Evolutionary conservation across 2,888 invertebrate genomes (phyloP).

Genomic region (Diplazon laetatorius): DNA sequence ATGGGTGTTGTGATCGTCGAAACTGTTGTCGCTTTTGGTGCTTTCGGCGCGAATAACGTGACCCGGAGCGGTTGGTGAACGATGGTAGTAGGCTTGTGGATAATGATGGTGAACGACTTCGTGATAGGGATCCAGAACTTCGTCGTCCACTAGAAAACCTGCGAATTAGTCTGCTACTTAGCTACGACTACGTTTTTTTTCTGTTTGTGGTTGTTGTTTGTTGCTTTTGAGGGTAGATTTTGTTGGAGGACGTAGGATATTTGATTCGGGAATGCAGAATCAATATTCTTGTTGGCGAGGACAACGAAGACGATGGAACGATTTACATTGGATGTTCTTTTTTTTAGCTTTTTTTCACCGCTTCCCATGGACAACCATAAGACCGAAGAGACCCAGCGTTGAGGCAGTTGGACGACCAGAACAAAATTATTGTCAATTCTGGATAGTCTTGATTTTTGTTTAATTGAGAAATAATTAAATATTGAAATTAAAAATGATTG

Average conservation of each 20-base stretch:
- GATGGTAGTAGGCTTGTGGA: slow-evolving; percentile 61
- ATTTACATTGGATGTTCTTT: slow-evolving; percentile 1
- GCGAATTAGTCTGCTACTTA: slow-evolving; percentile 70
- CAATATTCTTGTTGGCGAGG: neutral
- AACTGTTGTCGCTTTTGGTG: slow-evolving; percentile 70
- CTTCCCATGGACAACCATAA: slow-evolving; percentile 36
- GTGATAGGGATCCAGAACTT: slow-evolving; percentile 68
- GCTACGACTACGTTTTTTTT: slow-evolving; percentile 17
- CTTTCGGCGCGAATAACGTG: slow-evolving; percentile 70
- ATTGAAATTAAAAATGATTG: no score
- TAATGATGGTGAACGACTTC: slow-evolving; percentile 60
- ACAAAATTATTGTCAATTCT: neutral
- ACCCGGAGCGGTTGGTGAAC: slow-evolving; percentile 33
- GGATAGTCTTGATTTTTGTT: neutral
- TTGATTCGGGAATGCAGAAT: neutral
- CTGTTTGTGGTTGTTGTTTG: neutral
- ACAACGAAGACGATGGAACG: neutral
- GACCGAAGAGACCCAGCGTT: slow-evolving; percentile 34
- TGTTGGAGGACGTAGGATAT: neutral
- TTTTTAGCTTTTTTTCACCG: slow-evolving; percentile 24
- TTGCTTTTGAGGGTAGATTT: neutral
- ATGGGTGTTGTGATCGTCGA: slow-evolving; percentile 70
- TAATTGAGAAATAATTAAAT: no score
- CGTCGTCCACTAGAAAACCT: slow-evolving; percentile 77
- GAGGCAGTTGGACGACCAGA: slow-evolving; percentile 28